phyloP scores from a whole-genome alignment of 2,888 invertebrate species.

The Drosophila gaucha region DNA sequence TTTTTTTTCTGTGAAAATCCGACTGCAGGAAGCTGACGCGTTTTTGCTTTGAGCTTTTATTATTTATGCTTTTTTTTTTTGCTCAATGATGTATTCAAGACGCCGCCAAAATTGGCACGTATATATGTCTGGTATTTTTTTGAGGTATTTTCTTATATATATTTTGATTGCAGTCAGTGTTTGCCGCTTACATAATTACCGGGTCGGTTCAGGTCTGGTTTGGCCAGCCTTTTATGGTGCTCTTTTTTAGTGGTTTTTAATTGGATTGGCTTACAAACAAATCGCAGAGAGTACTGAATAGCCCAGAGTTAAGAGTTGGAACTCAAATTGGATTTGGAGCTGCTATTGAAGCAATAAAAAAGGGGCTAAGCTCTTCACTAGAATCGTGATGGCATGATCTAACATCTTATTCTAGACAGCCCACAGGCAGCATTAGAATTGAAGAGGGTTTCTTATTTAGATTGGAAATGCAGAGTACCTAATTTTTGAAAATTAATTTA shows the following conservation, averaged over 20 bases:
- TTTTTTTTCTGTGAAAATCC: constrained; percentile 25
- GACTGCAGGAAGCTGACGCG: constrained; percentile 37
- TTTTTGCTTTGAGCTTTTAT: constrained; percentile 27
- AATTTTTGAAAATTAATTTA: neutral
- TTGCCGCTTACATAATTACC: constrained; percentile 66
- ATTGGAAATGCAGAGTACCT: neutral
- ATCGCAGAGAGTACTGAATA: constrained; percentile 1
- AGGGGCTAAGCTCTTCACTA: constrained; percentile 20
- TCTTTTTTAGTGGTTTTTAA: constrained; percentile 56
- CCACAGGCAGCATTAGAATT: constrained; percentile 2
- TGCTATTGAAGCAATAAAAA: constrained; percentile 14
- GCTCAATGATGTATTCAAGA: constrained; percentile 43
- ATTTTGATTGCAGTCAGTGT: constrained; percentile 46
- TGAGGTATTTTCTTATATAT: constrained; percentile 23
- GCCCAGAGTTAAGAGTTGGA: constrained; percentile 7
- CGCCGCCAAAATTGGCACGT: constrained; percentile 46
- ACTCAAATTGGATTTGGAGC: constrained; percentile 11
- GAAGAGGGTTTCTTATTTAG: constrained; percentile 2
- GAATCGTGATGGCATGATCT: constrained; percentile 34
- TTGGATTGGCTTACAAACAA: constrained; percentile 40
- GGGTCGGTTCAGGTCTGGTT: constrained; percentile 39
- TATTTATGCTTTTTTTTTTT: constrained; percentile 23
- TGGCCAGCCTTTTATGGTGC: constrained; percentile 44
- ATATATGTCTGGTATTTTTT: constrained; percentile 50
- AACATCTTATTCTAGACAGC: constrained; percentile 25